Percentiles rank a stretch among this genome's conserved stretches.
These are phyloP conservation scores for Neosilurus mollespiculum DNA, from an alignment of 2,797 vertebrate species.

Conservation along the genomic window DNA sequence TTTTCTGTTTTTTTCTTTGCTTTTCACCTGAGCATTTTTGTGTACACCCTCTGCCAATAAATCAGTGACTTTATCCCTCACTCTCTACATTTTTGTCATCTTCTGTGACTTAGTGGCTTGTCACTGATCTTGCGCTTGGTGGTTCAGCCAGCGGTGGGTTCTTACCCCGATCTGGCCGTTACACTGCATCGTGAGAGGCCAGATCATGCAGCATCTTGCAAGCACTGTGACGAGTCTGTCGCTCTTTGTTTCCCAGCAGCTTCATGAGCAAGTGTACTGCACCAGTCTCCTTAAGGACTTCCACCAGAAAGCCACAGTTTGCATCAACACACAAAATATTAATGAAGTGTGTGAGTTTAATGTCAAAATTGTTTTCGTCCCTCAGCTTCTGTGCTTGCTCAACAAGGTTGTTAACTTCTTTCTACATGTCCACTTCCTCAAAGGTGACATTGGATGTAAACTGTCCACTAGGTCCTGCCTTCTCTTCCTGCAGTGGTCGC, in stretches of 20 bases:
- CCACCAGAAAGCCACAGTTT: slow-evolving; percentile 83
- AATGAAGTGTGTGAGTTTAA: slow-evolving; percentile 86
- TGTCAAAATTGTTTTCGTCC: slow-evolving; percentile 76
- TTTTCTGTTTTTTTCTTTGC: no score
- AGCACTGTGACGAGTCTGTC: slow-evolving; percentile 84
- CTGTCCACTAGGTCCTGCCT: slow-evolving; percentile 61
- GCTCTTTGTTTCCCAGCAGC: slow-evolving; percentile 88
- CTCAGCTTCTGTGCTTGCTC: slow-evolving; percentile 83
- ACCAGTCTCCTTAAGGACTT: slow-evolving; percentile 88
- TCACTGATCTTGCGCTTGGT: no score
- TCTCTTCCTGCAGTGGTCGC: slow-evolving; percentile 68
- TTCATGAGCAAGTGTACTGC: slow-evolving; percentile 89
- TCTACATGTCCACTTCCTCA: slow-evolving; percentile 87
- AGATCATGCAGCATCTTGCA: slow-evolving; percentile 90
- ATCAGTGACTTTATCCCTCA: no score
- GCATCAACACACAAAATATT: slow-evolving; percentile 92
- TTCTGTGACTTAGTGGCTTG: no score
- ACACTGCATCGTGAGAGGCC: slow-evolving; percentile 84
- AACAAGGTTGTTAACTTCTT: slow-evolving; percentile 86
- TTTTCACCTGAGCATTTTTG: no score
- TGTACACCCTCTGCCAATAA: no score
- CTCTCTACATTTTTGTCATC: no score
- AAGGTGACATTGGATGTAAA: slow-evolving; percentile 70
- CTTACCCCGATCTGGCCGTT: no score
- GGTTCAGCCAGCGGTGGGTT: no score